Evolutionary conservation across 2,888 invertebrate species (phyloP).

Genomic region (Lumbricus terrestris): DNA sequence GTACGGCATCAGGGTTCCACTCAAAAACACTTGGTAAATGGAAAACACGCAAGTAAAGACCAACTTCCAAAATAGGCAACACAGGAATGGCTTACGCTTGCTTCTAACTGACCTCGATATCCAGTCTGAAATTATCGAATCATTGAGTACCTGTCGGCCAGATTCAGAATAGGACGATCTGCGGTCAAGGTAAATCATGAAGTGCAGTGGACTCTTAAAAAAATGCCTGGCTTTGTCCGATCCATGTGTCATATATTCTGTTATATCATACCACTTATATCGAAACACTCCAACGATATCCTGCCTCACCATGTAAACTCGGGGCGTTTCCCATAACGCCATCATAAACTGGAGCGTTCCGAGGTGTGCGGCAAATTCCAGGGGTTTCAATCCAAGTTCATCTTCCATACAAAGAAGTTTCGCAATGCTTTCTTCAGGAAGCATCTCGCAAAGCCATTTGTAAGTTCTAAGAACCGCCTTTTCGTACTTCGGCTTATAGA

Average conservation of each 20-base stretch:
- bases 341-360: slow-evolving; percentile 11
- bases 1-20: too few relatives aligned
- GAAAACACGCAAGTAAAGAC: not conserved
- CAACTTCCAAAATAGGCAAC: not conserved
- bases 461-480: not conserved
- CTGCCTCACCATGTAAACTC: not conserved
- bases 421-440: slow-evolving; percentile 4
- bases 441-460: not conserved
- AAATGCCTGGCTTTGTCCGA: not conserved
- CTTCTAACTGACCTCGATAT: not conserved
- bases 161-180: not conserved
- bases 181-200: slow-evolving; percentile 4
- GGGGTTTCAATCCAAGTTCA: not conserved
- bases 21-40: not conserved
- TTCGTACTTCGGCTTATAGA: not conserved
- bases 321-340: not conserved
- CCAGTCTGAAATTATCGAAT: slow-evolving; percentile 8
- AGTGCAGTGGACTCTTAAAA: not conserved
- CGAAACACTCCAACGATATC: not conserved
- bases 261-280: slow-evolving; percentile 20
- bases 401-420: slow-evolving; percentile 12
- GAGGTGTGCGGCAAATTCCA: slow-evolving; percentile 20
- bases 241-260: not conserved
- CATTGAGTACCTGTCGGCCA: not conserved
- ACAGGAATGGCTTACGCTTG: not conserved